phyloP scores from a whole-genome alignment of 2,113 vertebrate species.

The Ammospiza caudacuta region DNA sequence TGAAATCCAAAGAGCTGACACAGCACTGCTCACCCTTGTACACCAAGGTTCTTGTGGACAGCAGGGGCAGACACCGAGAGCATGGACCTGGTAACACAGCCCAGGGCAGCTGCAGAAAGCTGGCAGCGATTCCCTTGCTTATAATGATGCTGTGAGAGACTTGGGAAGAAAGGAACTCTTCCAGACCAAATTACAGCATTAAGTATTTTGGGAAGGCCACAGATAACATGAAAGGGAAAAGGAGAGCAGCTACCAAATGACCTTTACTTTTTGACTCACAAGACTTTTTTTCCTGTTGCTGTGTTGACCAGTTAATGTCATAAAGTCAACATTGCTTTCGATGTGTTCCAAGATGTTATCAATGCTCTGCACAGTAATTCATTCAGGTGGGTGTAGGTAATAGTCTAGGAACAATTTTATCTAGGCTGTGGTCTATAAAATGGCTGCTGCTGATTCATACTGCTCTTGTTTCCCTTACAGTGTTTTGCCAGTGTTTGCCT shows the following conservation, averaged over 20 bases:
- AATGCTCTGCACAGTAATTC: neutral
- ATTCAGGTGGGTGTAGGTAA: neutral
- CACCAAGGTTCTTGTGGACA: neutral
- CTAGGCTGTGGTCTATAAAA: neutral
- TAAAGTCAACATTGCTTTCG: neutral
- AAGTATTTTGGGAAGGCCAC: neutral
- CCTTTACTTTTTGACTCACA: neutral
- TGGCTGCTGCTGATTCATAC: neutral
- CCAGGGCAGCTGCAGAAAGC: neutral
- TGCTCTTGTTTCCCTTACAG: neutral
- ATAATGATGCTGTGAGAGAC: neutral
- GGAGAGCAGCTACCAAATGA: neutral
- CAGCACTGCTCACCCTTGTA: neutral
- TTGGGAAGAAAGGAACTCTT: neutral
- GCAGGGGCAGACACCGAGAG: neutral
- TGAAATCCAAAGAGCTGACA: conserved; percentile 38
- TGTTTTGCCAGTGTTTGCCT: neutral
- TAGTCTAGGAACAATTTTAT: neutral
- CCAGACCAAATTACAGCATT: neutral
- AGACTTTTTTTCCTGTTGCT: neutral
- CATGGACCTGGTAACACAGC: neutral
- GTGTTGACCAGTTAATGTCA: neutral
- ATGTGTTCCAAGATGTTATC: neutral
- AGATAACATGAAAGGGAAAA: neutral
- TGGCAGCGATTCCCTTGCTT: neutral